Percentiles rank a stretch among this genome's conserved stretches.
Evolutionary conservation across 1,140 invertebrate genomes (phyloP).

Genomic region (Octopus sinensis): DNA sequence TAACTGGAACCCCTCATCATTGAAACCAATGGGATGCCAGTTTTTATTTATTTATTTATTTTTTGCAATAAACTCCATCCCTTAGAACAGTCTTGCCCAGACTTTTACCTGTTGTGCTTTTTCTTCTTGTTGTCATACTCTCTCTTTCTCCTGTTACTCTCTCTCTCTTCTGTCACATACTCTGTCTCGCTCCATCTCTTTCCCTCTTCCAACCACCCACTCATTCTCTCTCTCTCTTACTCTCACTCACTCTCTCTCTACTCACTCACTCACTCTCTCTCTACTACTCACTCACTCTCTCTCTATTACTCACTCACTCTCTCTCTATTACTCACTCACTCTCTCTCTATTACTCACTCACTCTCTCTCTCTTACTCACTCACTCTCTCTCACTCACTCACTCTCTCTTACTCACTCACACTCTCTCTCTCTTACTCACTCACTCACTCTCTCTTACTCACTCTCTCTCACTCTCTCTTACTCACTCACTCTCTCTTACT

Average conservation of each 20-base stretch:
- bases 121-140: no score
- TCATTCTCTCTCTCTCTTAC: neutral
- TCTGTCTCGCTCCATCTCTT: neutral
- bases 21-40: no score
- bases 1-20: no score
- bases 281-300: neutral
- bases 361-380: neutral
- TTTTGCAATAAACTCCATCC: no score
- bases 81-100: no score
- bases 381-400: neutral
- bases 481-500: neutral
- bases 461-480: neutral
- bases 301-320: no score
- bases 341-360: conserved; percentile 14
- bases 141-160: neutral
- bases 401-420: neutral
- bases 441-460: neutral
- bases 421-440: neutral
- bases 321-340: neutral
- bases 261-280: no score
- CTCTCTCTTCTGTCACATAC: neutral
- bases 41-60: no score
- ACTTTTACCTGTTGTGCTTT: no score
- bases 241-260: neutral
- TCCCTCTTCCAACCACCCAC: neutral